These are phyloP conservation scores for Merops nubicus DNA, from an alignment of 2,113 vertebrate genomes.

Conservation along the genomic window DNA sequence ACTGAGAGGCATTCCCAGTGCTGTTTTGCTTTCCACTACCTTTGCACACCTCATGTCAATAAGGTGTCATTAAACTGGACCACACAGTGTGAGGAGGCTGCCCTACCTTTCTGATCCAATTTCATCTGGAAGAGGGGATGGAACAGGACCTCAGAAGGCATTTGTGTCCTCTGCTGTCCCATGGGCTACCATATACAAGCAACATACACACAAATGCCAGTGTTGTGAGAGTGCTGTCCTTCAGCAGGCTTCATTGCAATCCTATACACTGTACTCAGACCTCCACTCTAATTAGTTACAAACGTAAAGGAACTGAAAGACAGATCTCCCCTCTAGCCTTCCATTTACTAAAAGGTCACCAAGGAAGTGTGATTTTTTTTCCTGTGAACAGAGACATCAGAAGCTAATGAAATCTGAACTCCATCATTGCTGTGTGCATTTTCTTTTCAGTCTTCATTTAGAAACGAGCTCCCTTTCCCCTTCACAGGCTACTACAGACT, in stretches of 20 bases:
- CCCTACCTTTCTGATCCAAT: neutral
- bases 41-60: fast-evolving
- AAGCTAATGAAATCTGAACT: slow-evolving; percentile 70
- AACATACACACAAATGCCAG: neutral
- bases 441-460: slow-evolving; percentile 31
- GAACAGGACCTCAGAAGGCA: neutral
- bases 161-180: neutral
- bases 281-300: slow-evolving; percentile 20
- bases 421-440: slow-evolving; percentile 7
- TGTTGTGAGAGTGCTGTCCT: fast-evolving
- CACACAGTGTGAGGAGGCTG: neutral
- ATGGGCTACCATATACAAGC: neutral
- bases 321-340: neutral
- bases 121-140: neutral
- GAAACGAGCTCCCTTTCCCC: neutral
- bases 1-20: neutral
- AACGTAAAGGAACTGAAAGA: slow-evolving; percentile 5
- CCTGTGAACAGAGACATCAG: slow-evolving; percentile 44
- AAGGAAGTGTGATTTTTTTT: slow-evolving; percentile 47
- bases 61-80: neutral
- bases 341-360: slow-evolving; percentile 74
- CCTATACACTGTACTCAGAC: neutral
- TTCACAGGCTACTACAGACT: neutral
- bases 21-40: neutral
- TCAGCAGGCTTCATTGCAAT: neutral